phyloP scores from a whole-genome alignment of 2,888 invertebrate genomes.

The Cantharis lateralis region DNA sequence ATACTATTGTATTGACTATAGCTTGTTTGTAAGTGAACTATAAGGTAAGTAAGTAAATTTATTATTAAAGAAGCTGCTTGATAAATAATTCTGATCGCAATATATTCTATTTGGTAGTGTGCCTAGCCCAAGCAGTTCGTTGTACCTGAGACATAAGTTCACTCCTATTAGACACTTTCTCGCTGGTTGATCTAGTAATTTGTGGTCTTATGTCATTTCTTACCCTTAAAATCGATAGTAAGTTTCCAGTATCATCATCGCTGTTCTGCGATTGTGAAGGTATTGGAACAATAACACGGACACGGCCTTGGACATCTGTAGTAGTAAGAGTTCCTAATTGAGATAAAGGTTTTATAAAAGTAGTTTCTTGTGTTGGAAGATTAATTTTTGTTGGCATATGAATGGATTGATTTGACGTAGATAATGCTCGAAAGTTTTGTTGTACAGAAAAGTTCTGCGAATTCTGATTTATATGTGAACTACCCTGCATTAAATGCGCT shows the following conservation, averaged over 20 bases:
- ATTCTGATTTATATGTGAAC: conserved; percentile 29
- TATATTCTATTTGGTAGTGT: conserved; percentile 75
- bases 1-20: too few species aligned
- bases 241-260: conserved; percentile 47
- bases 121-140: conserved; percentile 82
- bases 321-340: conserved; percentile 67
- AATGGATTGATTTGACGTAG: neutral
- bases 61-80: conserved; percentile 19
- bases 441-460: conserved; percentile 48
- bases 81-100: neutral
- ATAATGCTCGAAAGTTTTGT: neutral
- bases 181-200: conserved; percentile 81
- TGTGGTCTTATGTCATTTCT: conserved; percentile 60
- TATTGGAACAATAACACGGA: conserved; percentile 67
- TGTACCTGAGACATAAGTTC: conserved; percentile 84
- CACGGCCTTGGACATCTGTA: conserved; percentile 64
- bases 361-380: conserved; percentile 40
- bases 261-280: conserved; percentile 49
- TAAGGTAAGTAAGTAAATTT: too few species aligned
- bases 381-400: conserved; percentile 5
- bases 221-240: conserved; percentile 60
- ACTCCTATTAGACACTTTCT: conserved; percentile 83
- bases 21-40: too few species aligned
- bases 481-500: conserved; percentile 26
- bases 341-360: conserved; percentile 71